Base-by-base conservation (phyloP, 1,140 invertebrate species). In the Sipha flava region DNA sequence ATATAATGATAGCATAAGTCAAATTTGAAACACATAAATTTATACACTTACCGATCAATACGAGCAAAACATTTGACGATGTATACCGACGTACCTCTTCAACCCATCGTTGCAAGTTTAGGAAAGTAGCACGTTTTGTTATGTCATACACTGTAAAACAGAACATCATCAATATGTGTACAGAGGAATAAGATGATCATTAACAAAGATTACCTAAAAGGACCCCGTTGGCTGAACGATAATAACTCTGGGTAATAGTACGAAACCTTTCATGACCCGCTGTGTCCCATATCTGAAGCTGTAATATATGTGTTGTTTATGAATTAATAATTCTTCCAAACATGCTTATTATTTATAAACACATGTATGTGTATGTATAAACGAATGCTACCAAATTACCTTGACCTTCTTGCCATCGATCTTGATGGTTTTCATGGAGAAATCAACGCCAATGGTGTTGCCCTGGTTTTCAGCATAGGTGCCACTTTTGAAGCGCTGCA, bases 361-460 rank as follows among this genome's bases (percentile, higher is more conserved):
- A n/a, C n/a, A n/a, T n/a, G n/a, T n/a, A n/a, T n/a, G n/a, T n/a
- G n/a, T n/a, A n/a, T n/a, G n/a, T n/a, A n/a, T n/a, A n/a, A n/a
- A n/a, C n/a, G n/a, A n/a, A n/a, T n/a, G n/a, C n/a, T n/a, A n/a
- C n/a, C n/a, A n/a, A 26, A 54, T 84, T 87, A 96, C 95, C 91
- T 98, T 97, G 79, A 97, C 91, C 88, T 92, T 91, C 87, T 97
- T 97, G 18, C 92, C 93, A 87, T 97, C 95, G 64, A 98, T 91
- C 79, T 93, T 88, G 10, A 98, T 89, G 29, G 95, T 97, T 90
- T 97, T 97, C 95, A 97, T 97, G 80, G 94, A 96, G 87, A 97
- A 98, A 87, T 98, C 96, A 34, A 98, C 95, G 68, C 95, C 95
- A 83, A 98, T 97, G 31, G 96, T 97, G 84, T 94, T 96, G 26